Evolutionary conservation across 2,113 vertebrate genomes (phyloP).

Genomic region (Limnothrissa miodon): DNA sequence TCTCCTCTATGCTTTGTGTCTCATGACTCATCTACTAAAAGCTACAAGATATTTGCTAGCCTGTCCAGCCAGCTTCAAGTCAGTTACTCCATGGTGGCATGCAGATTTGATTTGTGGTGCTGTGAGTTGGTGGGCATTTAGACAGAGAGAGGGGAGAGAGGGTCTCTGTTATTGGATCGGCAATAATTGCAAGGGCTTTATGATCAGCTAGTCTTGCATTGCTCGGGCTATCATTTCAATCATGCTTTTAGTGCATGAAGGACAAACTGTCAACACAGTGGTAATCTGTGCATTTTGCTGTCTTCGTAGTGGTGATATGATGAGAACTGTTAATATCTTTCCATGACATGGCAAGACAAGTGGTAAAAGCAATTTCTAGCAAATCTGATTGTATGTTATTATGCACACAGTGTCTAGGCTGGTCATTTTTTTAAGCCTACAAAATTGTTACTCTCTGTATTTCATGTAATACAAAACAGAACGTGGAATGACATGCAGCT

Average conservation of each 20-base stretch:
- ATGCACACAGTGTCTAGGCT: not conserved
- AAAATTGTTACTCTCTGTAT: not conserved
- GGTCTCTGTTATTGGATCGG: not conserved
- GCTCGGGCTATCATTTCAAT: not conserved
- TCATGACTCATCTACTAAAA: not conserved
- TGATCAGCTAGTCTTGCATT: not conserved
- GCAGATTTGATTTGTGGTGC: not conserved
- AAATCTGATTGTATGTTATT: not conserved
- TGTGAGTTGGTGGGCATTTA: not conserved
- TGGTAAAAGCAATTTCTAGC: not conserved
- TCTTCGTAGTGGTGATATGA: not conserved
- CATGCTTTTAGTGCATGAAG: conserved; percentile 12
- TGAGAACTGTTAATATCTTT: not conserved
- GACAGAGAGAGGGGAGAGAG: not conserved
- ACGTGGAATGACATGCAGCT: not conserved
- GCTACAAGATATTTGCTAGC: not conserved
- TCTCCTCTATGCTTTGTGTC: not conserved
- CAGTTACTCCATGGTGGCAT: not conserved
- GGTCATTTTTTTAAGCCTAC: not conserved
- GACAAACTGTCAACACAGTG: conserved; percentile 1
- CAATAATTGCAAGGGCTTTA: not conserved
- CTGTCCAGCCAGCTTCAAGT: not conserved
- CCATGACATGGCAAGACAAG: not conserved
- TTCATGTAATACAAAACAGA: not conserved
- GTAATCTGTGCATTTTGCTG: not conserved